phyloP scores from a whole-genome alignment of 2,113 vertebrate genomes.

The Alexandromys fortis region DNA sequence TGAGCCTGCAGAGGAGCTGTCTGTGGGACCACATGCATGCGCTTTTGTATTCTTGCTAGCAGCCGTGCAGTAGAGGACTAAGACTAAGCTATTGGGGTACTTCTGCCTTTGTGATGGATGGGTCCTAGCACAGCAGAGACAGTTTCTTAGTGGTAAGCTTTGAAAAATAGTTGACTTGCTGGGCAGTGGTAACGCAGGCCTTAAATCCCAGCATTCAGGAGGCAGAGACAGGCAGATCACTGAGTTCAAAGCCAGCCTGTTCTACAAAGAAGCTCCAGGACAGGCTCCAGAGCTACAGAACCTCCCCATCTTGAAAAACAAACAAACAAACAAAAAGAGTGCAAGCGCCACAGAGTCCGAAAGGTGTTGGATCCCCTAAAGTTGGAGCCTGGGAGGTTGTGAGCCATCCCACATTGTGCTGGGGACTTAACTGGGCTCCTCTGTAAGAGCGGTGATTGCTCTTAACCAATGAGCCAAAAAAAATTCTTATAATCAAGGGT shows the following conservation, averaged over 20 bases:
- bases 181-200: no score
- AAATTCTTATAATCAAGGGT: not conserved
- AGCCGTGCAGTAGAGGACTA: slow-evolving; percentile 1
- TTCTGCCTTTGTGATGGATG: slow-evolving; percentile 17
- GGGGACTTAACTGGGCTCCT: not conserved
- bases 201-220: no score
- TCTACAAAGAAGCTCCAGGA: no score
- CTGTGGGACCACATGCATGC: not conserved
- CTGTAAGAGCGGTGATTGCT: not conserved
- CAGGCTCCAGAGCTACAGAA: no score
- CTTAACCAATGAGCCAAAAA: not conserved
- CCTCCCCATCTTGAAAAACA: no score
- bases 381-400: no score
- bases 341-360: rapidly evolving
- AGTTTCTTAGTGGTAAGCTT: not conserved
- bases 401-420: no score
- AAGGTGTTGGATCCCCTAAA: not conserved
- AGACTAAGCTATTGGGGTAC: not conserved
- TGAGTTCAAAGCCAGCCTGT: no score
- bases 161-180: slow-evolving; percentile 36
- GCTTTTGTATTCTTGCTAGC: slow-evolving; percentile 23
- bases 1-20: not conserved
- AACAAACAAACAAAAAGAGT: not conserved
- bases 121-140: not conserved
- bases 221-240: no score